Evolutionary conservation across 2,888 invertebrate species (phyloP).

Genomic region (Parascotia fuliginaria): DNA sequence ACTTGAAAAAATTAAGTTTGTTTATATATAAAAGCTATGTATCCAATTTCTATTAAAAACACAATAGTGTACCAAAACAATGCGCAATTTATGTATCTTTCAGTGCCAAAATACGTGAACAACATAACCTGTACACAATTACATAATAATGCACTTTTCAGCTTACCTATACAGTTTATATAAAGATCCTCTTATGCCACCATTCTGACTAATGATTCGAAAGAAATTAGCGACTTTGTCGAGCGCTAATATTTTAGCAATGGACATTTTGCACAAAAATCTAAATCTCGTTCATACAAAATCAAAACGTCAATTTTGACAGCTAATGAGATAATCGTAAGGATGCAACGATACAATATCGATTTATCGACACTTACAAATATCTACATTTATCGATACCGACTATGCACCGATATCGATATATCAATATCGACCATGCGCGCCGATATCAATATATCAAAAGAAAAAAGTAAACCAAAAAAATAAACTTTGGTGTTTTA

Average conservation of each 20-base stretch:
- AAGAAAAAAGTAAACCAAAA: too few relatives aligned
- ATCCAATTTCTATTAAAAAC: too few relatives aligned
- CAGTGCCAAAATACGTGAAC: slow-evolving; percentile 19
- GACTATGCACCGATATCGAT: too few relatives aligned
- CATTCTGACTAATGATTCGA: slow-evolving; percentile 89
- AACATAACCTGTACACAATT: slow-evolving; percentile 65
- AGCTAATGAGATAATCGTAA: neutral
- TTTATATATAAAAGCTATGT: too few relatives aligned
- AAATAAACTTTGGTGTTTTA: too few relatives aligned
- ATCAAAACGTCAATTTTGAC: slow-evolving; percentile 22
- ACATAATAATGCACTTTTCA: slow-evolving; percentile 62
- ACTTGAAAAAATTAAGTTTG: too few relatives aligned
- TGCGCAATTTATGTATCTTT: slow-evolving; percentile 1
- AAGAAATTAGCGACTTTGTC: slow-evolving; percentile 89
- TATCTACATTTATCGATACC: too few relatives aligned
- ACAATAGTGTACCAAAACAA: neutral
- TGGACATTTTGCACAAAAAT: slow-evolving; percentile 63
- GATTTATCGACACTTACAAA: too few relatives aligned
- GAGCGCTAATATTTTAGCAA: slow-evolving; percentile 89
- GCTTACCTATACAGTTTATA: slow-evolving; percentile 90
- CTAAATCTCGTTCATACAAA: slow-evolving; percentile 17
- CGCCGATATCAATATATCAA: too few relatives aligned
- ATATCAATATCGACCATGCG: too few relatives aligned
- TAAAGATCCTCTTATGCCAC: slow-evolving; percentile 89
- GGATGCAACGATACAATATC: too few relatives aligned